Evolutionary conservation across 2,888 invertebrate species (phyloP).

Genomic region (Camponotus fellah): DNA sequence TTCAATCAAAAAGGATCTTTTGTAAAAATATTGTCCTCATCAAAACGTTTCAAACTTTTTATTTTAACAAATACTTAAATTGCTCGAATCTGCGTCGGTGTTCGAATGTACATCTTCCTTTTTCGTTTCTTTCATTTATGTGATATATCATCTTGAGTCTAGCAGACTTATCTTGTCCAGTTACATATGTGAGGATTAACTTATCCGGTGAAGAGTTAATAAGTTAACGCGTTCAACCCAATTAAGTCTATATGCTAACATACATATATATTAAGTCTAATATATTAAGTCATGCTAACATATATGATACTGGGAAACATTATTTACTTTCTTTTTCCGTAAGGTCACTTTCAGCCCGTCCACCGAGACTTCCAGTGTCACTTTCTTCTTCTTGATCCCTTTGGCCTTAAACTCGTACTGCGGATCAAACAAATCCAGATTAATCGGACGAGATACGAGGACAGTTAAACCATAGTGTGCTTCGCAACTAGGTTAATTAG

Average conservation of each 20-base stretch:
- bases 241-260: neutral
- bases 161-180: neutral
- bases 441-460: constrained; percentile 35
- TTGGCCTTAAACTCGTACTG: constrained; percentile 99
- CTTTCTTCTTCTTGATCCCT: constrained; percentile 99
- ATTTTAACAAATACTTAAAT: neutral
- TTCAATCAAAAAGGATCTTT: neutral
- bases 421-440: constrained; percentile 82
- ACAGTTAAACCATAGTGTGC: constrained; percentile 35
- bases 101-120: neutral
- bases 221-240: constrained; percentile 6
- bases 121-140: neutral
- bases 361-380: constrained; percentile 97
- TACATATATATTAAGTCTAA: too few species aligned
- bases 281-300: too few species aligned
- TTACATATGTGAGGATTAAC: constrained; percentile 8
- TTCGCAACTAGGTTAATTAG: constrained; percentile 61
- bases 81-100: neutral
- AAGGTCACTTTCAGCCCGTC: constrained; percentile 97
- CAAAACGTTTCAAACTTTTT: neutral
- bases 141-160: neutral
- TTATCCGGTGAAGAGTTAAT: constrained; percentile 9
- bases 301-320: too few species aligned
- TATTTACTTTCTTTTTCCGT: constrained; percentile 91
- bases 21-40: neutral